phyloP scores from a whole-genome alignment of 2,888 invertebrate species.

The Timema podura region DNA sequence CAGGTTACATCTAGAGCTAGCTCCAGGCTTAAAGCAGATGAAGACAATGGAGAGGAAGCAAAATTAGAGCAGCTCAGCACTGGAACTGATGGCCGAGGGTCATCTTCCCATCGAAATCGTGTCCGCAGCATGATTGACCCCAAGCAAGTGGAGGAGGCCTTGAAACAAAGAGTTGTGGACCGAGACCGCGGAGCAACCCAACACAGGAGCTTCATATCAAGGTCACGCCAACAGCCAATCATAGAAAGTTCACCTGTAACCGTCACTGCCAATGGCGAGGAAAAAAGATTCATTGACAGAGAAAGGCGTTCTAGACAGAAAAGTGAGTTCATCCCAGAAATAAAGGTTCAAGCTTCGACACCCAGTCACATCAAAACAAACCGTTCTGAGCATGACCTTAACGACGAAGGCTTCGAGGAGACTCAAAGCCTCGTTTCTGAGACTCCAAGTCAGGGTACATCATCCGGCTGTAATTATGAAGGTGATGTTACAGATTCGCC shows the following conservation, averaged over 20 bases:
- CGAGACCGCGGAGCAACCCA: conserved; percentile 9
- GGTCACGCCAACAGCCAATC: neutral
- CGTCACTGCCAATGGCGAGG: neutral
- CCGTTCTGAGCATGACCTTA: conserved; percentile 61
- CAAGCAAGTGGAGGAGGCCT: conserved; percentile 42
- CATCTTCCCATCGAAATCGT: conserved; percentile 42
- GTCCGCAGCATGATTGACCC: conserved; percentile 48
- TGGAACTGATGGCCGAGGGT: conserved; percentile 23
- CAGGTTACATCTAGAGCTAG: too few species aligned
- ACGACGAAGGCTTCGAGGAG: conserved; percentile 89
- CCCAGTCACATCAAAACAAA: conserved; percentile 37
- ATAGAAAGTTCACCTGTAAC: neutral
- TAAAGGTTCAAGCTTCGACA: conserved; percentile 50
- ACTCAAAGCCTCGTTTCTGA: conserved; percentile 84
- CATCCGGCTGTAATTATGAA: conserved; percentile 43
- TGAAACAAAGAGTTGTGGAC: conserved; percentile 32
- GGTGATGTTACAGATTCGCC: conserved; percentile 44
- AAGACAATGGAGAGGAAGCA: neutral
- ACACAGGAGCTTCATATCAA: conserved; percentile 18
- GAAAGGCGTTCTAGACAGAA: conserved; percentile 22
- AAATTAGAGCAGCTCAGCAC: conserved; percentile 24
- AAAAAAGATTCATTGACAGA: neutral
- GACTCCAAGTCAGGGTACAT: conserved; percentile 80
- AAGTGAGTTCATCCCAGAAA: conserved; percentile 44
- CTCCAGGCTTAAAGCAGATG: too few species aligned